Evolutionary conservation across 2,113 vertebrate genomes (phyloP).

Genomic region (Nothobranchius kuhntae): DNA sequence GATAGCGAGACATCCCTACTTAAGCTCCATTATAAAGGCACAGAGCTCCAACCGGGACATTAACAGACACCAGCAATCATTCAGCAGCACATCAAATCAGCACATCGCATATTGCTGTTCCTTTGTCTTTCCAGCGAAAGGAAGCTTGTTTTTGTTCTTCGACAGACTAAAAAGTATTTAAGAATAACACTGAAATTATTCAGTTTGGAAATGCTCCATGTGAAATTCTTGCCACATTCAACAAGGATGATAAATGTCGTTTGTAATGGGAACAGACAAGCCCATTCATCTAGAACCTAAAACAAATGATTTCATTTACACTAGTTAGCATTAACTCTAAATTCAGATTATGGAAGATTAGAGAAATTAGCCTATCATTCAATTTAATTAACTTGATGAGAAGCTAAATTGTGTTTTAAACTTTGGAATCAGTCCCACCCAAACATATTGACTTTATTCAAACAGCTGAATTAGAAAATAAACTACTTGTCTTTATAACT

Average conservation of each 20-base stretch:
- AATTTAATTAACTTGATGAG: neutral
- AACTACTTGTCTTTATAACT: neutral
- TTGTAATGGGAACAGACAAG: neutral
- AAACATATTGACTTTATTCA: neutral
- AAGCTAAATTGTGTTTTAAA: neutral
- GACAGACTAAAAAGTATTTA: neutral
- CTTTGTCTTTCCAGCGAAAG: neutral
- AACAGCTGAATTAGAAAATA: neutral
- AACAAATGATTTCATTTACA: conserved; percentile 12
- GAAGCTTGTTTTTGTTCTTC: neutral
- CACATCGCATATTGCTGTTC: conserved; percentile 6
- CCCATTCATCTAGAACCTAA: neutral
- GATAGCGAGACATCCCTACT: conserved; percentile 32
- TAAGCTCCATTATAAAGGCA: conserved; percentile 32
- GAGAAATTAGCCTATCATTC: conserved; percentile 6
- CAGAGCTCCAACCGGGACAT: conserved; percentile 14
- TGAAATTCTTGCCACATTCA: neutral
- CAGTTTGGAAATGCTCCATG: neutral
- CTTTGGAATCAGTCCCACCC: too few species aligned
- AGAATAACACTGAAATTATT: neutral
- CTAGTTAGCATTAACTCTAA: conserved; percentile 13
- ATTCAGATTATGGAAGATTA: conserved; percentile 22
- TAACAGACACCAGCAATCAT: conserved; percentile 15
- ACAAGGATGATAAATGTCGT: neutral
- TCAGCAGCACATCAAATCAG: conserved; percentile 7